Percentiles rank a stretch among this genome's conserved stretches.
These are phyloP conservation scores for Pseudobourletiella spinata DNA, from an alignment of 1,140 invertebrate genomes.

Conservation along the genomic window DNA sequence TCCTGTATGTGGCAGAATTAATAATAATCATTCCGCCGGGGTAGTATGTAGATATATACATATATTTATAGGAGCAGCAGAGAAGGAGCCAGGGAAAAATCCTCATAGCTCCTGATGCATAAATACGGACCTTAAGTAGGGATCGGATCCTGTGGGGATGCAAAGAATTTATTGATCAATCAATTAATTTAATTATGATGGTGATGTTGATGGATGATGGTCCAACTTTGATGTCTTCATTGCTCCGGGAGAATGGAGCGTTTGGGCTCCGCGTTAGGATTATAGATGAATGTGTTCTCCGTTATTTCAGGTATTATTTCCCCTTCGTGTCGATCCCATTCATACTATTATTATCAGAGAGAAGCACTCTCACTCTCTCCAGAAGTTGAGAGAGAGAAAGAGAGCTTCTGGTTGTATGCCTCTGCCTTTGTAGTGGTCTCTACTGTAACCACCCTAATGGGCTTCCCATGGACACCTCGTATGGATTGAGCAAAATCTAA, in stretches of 20 bases:
- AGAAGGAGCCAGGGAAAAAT: not conserved
- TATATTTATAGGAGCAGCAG: too few species aligned
- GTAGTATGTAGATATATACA: too few species aligned
- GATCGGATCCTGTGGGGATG: not conserved
- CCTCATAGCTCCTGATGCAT: not conserved
- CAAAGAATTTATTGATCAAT: slow-evolving; percentile 29
- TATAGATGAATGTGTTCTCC: slow-evolving; percentile 1
- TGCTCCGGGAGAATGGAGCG: not conserved
- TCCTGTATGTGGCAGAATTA: too few species aligned
- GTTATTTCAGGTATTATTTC: not conserved
- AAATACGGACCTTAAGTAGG: slow-evolving; percentile 1
- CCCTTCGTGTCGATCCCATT: not conserved
- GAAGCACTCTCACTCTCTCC: not conserved
- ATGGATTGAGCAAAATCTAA: too few species aligned
- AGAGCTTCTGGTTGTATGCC: too few species aligned
- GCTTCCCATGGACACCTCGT: too few species aligned
- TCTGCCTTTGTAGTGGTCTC: too few species aligned
- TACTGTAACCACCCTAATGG: too few species aligned
- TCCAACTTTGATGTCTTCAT: slow-evolving; percentile 30
- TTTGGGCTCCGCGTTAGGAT: not conserved
- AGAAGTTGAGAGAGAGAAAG: too few species aligned
- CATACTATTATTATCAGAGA: not conserved
- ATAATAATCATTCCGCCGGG: too few species aligned
- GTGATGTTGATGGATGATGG: slow-evolving; percentile 35
- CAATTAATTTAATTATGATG: slow-evolving; percentile 36